Base-by-base conservation (phyloP, 2,113 vertebrate genomes). In the Hippopotamus amphibius region DNA sequence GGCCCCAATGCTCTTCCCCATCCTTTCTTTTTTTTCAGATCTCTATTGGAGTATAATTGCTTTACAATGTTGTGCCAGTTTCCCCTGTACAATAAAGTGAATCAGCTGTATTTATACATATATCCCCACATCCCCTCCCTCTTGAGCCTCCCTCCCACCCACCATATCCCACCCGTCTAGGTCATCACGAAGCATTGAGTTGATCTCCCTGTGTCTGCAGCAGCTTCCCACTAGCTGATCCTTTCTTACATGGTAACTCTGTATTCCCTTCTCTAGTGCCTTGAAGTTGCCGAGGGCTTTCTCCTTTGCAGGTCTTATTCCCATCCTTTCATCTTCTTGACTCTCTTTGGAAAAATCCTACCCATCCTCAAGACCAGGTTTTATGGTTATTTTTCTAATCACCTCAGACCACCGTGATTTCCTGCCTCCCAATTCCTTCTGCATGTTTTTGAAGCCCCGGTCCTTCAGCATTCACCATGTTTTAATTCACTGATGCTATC, bases 311-410 rank as follows among this genome's bases (percentile, higher is more conserved):
- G 19, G 10, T 83, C 33, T 90, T 74, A 69, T 37, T 37, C 19
- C 41, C 41, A 61, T 69, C 57, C 79, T 96, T 92, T 95, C 72
- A 92, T 96, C 92, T 93, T 88, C 48, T 81, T 41, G 2, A 77
- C 7, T 91, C 10, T 24, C 11, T 48, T 85, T 90, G 86, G 61
- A 72, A 84, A 93, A 86, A 80, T 80, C 12, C 33, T 82, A 21
- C 28, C 80, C 48, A 69, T 76, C 43, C 28, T 68, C 53, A 88
- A 85, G 55, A 48, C 41, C 11, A n/a, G 50, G 13, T 92, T 96
- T 97, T 89, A 43, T 65, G 41, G 86, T 86, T 86, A 69, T 55
- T 93, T 96, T 96, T 87, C 53, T 59, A 87, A 92, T 96, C 87
- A 89, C 22, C 61, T 26, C 19, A 59, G 94, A 79, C 79, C 63